These are phyloP conservation scores for Plotosus lineatus DNA, from an alignment of 2,113 vertebrate genomes.

Conservation along the genomic window DNA sequence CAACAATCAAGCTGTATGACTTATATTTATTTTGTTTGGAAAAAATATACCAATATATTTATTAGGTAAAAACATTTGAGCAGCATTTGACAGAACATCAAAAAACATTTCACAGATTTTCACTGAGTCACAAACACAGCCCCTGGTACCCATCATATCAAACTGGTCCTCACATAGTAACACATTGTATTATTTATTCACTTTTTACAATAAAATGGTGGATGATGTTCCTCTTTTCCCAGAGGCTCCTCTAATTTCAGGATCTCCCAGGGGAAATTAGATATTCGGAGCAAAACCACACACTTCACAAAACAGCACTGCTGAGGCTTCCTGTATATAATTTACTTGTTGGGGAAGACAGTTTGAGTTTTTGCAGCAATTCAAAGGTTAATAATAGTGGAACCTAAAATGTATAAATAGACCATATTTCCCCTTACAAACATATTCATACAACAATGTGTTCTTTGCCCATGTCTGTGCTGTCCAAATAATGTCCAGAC, in stretches of 20 bases:
- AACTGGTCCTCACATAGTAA: slow-evolving; percentile 52
- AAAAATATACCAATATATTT: slow-evolving; percentile 81
- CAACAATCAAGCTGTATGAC: slow-evolving; percentile 65
- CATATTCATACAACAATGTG: slow-evolving; percentile 50
- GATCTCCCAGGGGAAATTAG: slow-evolving; percentile 48
- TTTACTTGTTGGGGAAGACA: slow-evolving; percentile 56
- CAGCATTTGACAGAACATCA: slow-evolving; percentile 72
- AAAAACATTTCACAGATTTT: slow-evolving; percentile 70
- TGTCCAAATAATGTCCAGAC: slow-evolving; percentile 40
- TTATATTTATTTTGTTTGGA: slow-evolving; percentile 78
- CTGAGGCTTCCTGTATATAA: slow-evolving; percentile 55
- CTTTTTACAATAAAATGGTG: slow-evolving; percentile 56
- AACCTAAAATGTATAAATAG: slow-evolving; percentile 56
- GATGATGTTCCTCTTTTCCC: slow-evolving; percentile 40
- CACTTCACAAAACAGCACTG: slow-evolving; percentile 57
- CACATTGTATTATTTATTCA: slow-evolving; percentile 5
- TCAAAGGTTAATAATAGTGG: slow-evolving; percentile 45
- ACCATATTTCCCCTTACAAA: slow-evolving; percentile 47
- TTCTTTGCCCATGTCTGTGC: slow-evolving; percentile 38
- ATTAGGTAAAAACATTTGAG: slow-evolving; percentile 78
- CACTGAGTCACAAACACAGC: slow-evolving; percentile 75
- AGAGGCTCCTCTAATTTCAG: slow-evolving; percentile 38
- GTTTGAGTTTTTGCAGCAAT: slow-evolving; percentile 57
- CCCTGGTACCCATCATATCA: slow-evolving; percentile 59
- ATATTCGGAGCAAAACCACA: slow-evolving; percentile 55